phyloP scores from a whole-genome alignment of 2,113 vertebrate genomes.

The Charina bottae region DNA sequence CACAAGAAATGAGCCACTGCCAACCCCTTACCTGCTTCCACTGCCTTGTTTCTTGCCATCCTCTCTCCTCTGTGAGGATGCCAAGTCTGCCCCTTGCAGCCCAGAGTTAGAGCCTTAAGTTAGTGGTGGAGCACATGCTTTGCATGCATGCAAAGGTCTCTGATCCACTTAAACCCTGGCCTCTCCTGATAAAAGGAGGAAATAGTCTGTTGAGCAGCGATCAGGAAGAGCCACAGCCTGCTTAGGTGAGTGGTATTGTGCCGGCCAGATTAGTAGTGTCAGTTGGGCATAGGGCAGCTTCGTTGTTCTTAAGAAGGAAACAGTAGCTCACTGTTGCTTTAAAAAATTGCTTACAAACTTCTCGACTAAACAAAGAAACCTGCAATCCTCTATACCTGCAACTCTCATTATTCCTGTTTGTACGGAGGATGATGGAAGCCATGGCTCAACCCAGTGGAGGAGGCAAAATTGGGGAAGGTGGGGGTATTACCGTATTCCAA shows the following conservation, averaged over 20 bases:
- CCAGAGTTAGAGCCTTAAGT: not conserved
- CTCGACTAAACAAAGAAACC: not conserved
- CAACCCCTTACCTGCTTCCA: not conserved
- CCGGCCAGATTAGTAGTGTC: not conserved
- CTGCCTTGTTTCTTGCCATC: not conserved
- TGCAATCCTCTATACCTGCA: not conserved
- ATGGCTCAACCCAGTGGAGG: not conserved
- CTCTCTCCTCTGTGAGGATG: not conserved
- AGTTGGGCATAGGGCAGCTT: not conserved
- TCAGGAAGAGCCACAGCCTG: not conserved
- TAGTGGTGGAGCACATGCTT: not conserved
- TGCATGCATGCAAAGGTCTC: not conserved
- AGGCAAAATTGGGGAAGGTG: not conserved
- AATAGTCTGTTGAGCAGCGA: not conserved
- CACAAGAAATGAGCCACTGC: constrained; percentile 8
- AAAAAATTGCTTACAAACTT: not conserved
- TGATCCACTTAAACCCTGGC: not conserved
- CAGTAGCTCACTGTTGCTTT: not conserved
- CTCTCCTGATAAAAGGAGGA: not conserved
- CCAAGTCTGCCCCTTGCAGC: not conserved
- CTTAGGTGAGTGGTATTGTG: not conserved
- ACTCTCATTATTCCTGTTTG: not conserved
- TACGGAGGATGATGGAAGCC: not conserved
- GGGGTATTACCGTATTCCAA: not conserved
- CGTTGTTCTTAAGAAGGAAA: not conserved